A percentile compares a stretch with the other conserved stretches of the same genome.
These are phyloP conservation scores for Rhagonycha fulva DNA, from an alignment of 2,888 invertebrate genomes.

Conservation along the genomic window DNA sequence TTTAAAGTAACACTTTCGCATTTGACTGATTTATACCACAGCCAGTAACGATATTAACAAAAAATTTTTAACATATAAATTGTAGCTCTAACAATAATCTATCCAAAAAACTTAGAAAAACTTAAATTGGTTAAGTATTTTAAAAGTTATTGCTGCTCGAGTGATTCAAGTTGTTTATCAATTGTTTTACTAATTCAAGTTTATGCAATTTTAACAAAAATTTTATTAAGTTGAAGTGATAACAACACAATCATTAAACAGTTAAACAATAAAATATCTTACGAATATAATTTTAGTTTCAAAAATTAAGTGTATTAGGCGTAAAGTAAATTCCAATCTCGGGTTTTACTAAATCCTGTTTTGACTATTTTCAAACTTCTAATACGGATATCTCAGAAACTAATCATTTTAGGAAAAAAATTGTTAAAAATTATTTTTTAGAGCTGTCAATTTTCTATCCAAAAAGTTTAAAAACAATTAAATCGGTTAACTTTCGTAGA, in stretches of 20 bases:
- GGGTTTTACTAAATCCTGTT: too few species aligned
- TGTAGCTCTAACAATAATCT: neutral
- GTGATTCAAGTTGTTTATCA: neutral
- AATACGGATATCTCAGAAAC: neutral
- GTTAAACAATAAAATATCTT: neutral
- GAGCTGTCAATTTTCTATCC: neutral
- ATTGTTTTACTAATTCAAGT: neutral
- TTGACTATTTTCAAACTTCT: too few species aligned
- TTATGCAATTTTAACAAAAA: neutral
- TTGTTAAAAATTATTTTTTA: neutral
- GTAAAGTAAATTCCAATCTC: too few species aligned
- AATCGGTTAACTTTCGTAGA: neutral
- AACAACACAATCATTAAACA: neutral
- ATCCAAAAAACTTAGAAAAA: neutral
- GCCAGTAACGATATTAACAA: too few species aligned
- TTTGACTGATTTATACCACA: too few species aligned
- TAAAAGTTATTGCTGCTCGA: neutral
- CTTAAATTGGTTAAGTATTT: neutral
- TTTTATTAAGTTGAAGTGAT: neutral
- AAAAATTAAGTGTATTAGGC: neutral
- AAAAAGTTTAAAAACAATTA: neutral
- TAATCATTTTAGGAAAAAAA: neutral
- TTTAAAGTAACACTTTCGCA: too few species aligned
- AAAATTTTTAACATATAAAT: neutral
- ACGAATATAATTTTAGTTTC: neutral